A percentile compares a stretch with the other conserved stretches of the same genome.
Evolutionary conservation across 1,140 invertebrate genomes (phyloP).

Genomic region (Bombus picipes): DNA sequence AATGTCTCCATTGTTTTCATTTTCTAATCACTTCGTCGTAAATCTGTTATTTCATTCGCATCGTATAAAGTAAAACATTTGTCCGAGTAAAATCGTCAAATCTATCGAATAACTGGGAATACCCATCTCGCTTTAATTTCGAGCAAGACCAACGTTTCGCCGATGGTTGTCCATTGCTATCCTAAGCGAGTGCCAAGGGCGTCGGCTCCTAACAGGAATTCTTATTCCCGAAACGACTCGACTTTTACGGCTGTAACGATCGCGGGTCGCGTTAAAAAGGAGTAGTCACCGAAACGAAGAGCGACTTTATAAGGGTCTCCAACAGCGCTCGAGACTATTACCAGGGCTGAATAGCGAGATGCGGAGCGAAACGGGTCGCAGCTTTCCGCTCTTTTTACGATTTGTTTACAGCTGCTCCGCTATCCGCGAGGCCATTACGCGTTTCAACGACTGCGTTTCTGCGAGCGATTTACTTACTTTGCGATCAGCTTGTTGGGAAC

Average conservation of each 20-base stretch:
- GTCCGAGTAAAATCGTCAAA: too few relatives aligned
- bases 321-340: conserved; percentile 56
- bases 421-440: conserved; percentile 51
- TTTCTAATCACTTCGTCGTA: too few relatives aligned
- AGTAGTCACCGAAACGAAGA: conserved; percentile 72
- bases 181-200: conserved; percentile 24
- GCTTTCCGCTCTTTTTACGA: conserved; percentile 74
- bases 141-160: conserved; percentile 28
- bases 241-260: conserved; percentile 76
- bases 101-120: too few relatives aligned
- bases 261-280: conserved; percentile 73
- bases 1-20: too few relatives aligned
- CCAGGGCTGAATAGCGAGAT: conserved; percentile 66
- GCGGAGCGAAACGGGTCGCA: conserved; percentile 56
- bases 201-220: conserved; percentile 60
- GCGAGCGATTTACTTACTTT: conserved; percentile 39
- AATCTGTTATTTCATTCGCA: too few relatives aligned
- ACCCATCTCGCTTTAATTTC: neutral
- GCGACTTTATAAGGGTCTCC: conserved; percentile 72
- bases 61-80: too few relatives aligned
- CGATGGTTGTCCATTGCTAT: conserved; percentile 17
- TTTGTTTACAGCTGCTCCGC: conserved; percentile 75
- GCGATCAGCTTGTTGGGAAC: conserved; percentile 21
- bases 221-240: conserved; percentile 70
- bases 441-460: conserved; percentile 59